Evolutionary conservation across 2,888 invertebrate genomes (phyloP).

Genomic region (Melinaea marsaeus): DNA sequence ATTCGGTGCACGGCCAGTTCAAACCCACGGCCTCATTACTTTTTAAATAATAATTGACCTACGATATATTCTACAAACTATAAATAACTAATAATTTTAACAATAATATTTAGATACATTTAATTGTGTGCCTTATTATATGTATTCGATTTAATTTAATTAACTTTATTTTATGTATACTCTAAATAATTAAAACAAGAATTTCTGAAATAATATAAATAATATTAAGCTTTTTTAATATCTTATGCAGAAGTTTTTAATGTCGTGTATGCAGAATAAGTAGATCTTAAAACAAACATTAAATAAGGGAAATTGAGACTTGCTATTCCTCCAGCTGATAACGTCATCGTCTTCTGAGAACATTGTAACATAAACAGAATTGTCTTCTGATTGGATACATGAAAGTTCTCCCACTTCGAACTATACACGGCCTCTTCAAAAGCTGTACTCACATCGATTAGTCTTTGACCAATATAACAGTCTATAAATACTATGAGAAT

Average conservation of each 20-base stretch:
- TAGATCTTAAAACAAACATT: conserved; percentile 45
- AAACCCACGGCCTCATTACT: too few relatives aligned
- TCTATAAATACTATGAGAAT: conserved; percentile 46
- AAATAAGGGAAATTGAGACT: conserved; percentile 44
- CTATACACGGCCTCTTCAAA: conserved; percentile 50
- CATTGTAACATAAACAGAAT: conserved; percentile 43
- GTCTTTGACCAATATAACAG: conserved; percentile 48
- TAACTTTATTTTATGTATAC: neutral
- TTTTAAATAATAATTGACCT: too few relatives aligned
- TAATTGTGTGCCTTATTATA: too few relatives aligned
- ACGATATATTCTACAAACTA: too few relatives aligned
- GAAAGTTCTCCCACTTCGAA: conserved; percentile 34
- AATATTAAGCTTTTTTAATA: too few relatives aligned
- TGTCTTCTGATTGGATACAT: conserved; percentile 19
- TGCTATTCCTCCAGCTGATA: conserved; percentile 51
- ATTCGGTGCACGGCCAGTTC: too few relatives aligned
- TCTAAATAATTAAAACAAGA: neutral
- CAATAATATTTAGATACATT: too few relatives aligned
- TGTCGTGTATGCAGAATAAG: conserved; percentile 54
- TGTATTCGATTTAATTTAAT: too few relatives aligned
- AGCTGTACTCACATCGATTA: conserved; percentile 45
- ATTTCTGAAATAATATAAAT: neutral
- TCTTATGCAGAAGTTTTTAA: conserved; percentile 42
- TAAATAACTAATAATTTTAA: too few relatives aligned
- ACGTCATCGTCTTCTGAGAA: conserved; percentile 46